Evolutionary conservation across 2,797 vertebrate genomes (phyloP).

Genomic region (Artibeus jamaicensis): DNA sequence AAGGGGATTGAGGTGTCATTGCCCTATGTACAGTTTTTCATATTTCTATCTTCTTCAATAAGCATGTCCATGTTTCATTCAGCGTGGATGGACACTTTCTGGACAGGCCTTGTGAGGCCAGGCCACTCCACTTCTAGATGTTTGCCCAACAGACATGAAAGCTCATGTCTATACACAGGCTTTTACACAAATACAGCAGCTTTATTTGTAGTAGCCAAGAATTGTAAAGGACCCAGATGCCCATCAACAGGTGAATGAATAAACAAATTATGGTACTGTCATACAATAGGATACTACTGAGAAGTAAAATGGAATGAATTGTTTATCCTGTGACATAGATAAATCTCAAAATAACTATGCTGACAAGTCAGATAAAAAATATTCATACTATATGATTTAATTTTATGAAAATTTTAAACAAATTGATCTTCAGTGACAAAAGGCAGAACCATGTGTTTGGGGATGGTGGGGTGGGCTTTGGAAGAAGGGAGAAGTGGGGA

Average conservation of each 20-base stretch:
- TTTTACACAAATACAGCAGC: neutral
- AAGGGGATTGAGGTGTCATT: neutral
- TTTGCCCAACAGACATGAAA: constrained; percentile 3
- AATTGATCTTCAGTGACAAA: constrained; percentile 6
- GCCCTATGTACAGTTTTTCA: neutral
- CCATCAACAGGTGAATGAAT: neutral
- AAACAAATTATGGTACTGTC: neutral
- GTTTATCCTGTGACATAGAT: neutral
- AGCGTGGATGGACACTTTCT: neutral
- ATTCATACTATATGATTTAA: neutral
- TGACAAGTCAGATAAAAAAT: neutral
- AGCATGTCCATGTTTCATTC: neutral
- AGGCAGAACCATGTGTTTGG: neutral
- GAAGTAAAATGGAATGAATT: neutral
- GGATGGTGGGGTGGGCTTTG: neutral
- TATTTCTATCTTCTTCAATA: neutral
- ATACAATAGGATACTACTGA: constrained; percentile 16
- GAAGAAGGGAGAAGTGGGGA: neutral
- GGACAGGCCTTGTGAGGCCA: neutral
- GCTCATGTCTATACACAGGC: neutral
- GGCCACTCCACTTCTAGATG: neutral
- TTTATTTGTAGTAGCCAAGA: constrained; percentile 14
- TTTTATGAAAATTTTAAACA: neutral
- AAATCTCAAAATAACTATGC: constrained; percentile 26
- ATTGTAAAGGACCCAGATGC: neutral